These are phyloP conservation scores for Austrofundulus limnaeus DNA, from an alignment of 2,113 vertebrate genomes.

Conservation along the genomic window DNA sequence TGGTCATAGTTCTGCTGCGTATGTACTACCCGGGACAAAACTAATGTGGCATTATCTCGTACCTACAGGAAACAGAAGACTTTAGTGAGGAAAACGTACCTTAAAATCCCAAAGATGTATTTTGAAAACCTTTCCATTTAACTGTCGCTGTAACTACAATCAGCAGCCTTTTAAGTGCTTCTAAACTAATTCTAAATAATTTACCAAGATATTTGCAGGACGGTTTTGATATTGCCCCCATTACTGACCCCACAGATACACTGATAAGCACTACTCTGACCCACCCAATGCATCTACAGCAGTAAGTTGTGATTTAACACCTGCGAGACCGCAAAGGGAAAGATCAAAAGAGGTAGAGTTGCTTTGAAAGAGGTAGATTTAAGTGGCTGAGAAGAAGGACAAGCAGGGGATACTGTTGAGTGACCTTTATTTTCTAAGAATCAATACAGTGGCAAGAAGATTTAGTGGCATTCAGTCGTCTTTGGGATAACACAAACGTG, in stretches of 20 bases:
- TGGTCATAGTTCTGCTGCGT: conserved; percentile 92
- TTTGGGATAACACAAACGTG: conserved; percentile 21
- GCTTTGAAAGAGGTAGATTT: conserved; percentile 33
- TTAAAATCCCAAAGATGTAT: conserved; percentile 3
- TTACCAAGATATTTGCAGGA: conserved; percentile 55
- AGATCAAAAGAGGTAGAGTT: conserved; percentile 22
- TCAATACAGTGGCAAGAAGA: conserved; percentile 57
- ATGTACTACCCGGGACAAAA: conserved; percentile 87
- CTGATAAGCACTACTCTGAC: conserved; percentile 58
- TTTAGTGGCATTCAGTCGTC: conserved; percentile 43
- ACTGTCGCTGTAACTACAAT: conserved; percentile 5
- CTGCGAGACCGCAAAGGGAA: neutral
- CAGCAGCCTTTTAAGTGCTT: conserved; percentile 11
- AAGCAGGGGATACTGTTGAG: conserved; percentile 34
- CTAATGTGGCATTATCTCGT: conserved; percentile 89
- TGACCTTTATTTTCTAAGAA: conserved; percentile 57
- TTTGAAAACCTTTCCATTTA: conserved; percentile 7
- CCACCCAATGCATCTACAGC: conserved; percentile 21
- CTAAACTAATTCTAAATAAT: conserved; percentile 59
- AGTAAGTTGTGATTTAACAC: conserved; percentile 12
- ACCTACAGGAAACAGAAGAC: conserved; percentile 82
- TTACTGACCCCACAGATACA: conserved; percentile 51
- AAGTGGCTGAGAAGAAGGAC: conserved; percentile 31
- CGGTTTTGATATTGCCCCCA: conserved; percentile 31
- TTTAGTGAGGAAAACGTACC: conserved; percentile 15